Evolutionary conservation across 2,797 vertebrate genomes (phyloP).

Genomic region (Octomys mimax): DNA sequence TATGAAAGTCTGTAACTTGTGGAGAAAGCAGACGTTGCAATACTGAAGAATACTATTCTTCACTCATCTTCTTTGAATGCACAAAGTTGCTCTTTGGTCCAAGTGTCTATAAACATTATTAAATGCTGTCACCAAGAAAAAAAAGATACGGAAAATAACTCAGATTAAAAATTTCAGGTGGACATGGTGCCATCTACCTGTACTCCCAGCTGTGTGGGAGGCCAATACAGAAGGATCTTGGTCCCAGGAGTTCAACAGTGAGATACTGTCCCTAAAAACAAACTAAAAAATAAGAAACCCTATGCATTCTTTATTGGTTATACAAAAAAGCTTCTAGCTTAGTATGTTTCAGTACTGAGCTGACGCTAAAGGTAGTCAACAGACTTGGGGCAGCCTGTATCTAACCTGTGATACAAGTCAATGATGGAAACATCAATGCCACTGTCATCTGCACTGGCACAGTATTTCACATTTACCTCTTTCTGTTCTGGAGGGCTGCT

Average conservation of each 20-base stretch:
- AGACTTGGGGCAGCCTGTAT: background rate
- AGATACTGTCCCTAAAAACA: background rate
- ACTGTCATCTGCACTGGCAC: background rate
- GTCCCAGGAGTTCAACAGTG: background rate
- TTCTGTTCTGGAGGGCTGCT: slow-evolving; percentile 78
- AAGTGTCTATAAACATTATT: slow-evolving; percentile 17
- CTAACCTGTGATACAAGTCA: background rate
- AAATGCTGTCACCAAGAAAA: background rate
- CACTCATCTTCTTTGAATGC: slow-evolving; percentile 3
- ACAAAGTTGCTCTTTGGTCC: background rate
- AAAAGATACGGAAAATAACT: background rate
- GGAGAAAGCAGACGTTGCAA: background rate
- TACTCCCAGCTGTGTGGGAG: background rate
- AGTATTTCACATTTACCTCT: slow-evolving; percentile 65
- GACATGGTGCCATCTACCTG: background rate
- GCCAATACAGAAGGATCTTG: background rate
- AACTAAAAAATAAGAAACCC: background rate
- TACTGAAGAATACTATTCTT: background rate
- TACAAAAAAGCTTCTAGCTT: background rate
- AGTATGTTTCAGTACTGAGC: background rate
- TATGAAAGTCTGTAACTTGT: background rate
- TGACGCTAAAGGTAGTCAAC: background rate
- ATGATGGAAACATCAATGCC: background rate
- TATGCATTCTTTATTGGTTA: background rate
- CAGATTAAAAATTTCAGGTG: background rate